Conservation (phyloP, 1,140 invertebrate species). For the Lucilia cuprina region DNA sequence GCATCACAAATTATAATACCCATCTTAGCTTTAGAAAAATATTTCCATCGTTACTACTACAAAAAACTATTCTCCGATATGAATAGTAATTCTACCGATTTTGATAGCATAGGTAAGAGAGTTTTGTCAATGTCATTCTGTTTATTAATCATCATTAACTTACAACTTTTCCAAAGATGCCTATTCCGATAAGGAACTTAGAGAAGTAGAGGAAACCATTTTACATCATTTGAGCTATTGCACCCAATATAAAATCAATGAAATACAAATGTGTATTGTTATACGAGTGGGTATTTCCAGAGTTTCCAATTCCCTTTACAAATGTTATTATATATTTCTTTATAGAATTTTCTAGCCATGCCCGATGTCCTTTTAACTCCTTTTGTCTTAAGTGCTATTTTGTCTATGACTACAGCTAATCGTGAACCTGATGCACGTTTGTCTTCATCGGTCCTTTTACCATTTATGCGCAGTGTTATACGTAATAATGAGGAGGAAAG, state of each 20-base stretch:
- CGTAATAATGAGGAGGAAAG: slow-evolving; percentile 55
- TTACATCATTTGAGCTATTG: slow-evolving; percentile 60
- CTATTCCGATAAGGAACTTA: slow-evolving; percentile 57
- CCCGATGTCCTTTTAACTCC: slow-evolving; percentile 57
- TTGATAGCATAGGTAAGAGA: slow-evolving; percentile 62
- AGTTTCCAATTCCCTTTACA: not conserved
- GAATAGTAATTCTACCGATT: slow-evolving; percentile 57
- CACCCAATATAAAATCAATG: slow-evolving; percentile 55
- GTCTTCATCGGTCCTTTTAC: slow-evolving; percentile 49
- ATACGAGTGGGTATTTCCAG: slow-evolving; percentile 43
- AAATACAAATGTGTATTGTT: slow-evolving; percentile 51
- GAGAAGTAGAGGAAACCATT: slow-evolving; percentile 58
- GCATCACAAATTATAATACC: slow-evolving; percentile 54
- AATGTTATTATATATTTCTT: not conserved
- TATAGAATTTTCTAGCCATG: slow-evolving; percentile 53
- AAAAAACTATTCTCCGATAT: slow-evolving; percentile 57
- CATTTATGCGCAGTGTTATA: slow-evolving; percentile 56
- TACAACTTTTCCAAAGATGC: slow-evolving; percentile 47
- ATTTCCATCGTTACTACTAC: slow-evolving; percentile 63
- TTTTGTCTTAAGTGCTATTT: slow-evolving; percentile 56
- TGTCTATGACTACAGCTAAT: slow-evolving; percentile 55
- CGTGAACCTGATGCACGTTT: slow-evolving; percentile 54
- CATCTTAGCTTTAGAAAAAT: slow-evolving; percentile 62
- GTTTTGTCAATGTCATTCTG: not conserved
- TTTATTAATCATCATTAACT: not conserved